Evolutionary conservation across 1,140 invertebrate species (phyloP).

Genomic region (Hycleus phaleratus): DNA sequence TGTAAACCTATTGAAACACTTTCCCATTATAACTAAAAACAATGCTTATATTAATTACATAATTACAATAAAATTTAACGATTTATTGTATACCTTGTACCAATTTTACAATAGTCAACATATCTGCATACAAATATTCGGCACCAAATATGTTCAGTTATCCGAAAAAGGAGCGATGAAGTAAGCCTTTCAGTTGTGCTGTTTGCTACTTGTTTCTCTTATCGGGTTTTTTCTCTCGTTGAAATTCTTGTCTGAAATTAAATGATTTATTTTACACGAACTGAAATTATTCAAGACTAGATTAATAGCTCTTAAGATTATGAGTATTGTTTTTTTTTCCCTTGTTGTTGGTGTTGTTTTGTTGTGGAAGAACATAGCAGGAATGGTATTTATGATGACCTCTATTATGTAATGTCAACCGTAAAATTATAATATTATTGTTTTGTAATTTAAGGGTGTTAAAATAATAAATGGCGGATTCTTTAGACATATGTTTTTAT

Average conservation of each 20-base stretch:
- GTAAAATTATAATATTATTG: too few relatives aligned
- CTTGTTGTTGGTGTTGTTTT: too few relatives aligned
- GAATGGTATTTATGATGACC: too few relatives aligned
- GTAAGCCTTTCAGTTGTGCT: not conserved
- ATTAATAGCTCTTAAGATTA: too few relatives aligned
- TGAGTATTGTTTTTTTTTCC: too few relatives aligned
- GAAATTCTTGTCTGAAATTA: too few relatives aligned
- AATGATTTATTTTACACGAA: too few relatives aligned
- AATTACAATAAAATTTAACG: constrained; percentile 10
- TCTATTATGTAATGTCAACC: too few relatives aligned
- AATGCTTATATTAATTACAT: constrained; percentile 8
- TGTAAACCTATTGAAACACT: not conserved
- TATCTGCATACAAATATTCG: not conserved
- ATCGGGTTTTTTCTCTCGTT: not conserved
- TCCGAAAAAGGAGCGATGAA: constrained; percentile 8
- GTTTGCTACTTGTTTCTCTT: not conserved
- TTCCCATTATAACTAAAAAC: not conserved
- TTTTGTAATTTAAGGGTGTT: constrained; percentile 1
- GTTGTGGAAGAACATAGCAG: too few relatives aligned
- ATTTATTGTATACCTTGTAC: constrained; percentile 9
- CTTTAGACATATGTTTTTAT: not conserved
- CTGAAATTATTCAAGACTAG: too few relatives aligned
- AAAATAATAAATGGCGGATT: constrained; percentile 12
- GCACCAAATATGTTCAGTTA: constrained; percentile 5
- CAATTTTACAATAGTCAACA: constrained; percentile 2